phyloP scores from a whole-genome alignment of 1,140 invertebrate species.

The Protaetia brevitarsis region DNA sequence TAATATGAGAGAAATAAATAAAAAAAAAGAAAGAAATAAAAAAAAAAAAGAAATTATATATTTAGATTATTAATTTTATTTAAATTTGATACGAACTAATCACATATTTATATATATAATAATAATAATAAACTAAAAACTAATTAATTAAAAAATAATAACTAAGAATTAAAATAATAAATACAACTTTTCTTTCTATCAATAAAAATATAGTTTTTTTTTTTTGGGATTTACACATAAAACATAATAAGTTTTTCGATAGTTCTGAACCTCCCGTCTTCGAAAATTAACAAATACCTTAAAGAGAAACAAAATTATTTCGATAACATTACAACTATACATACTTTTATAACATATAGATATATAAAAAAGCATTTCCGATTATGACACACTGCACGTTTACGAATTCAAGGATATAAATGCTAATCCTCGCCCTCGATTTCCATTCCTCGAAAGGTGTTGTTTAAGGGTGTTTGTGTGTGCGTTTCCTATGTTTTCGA shows the following conservation, averaged over 20 bases:
- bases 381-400: no score
- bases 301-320: neutral
- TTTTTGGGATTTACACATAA: no score
- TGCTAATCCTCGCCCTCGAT: no score
- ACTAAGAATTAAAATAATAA: conserved; percentile 18
- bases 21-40: neutral
- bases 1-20: no score
- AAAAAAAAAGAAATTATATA: neutral
- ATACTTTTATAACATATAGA: neutral
- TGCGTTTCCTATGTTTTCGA: no score
- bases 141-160: conserved; percentile 7
- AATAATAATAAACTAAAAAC: conserved; percentile 16
- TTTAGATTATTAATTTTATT: neutral
- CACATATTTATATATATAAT: conserved; percentile 9
- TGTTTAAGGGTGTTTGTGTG: no score
- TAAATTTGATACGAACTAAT: neutral
- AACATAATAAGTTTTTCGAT: neutral
- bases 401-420: no score
- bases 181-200: neutral
- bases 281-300: conserved; percentile 16
- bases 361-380: no score
- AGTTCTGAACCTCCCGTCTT: neutral
- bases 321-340: neutral
- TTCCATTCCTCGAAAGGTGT: no score
- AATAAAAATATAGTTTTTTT: neutral